A percentile compares a stretch with the other conserved stretches of the same genome.
Evolutionary conservation across 2,113 vertebrate species (phyloP).

Genomic region (Hypomesus transpacificus): DNA sequence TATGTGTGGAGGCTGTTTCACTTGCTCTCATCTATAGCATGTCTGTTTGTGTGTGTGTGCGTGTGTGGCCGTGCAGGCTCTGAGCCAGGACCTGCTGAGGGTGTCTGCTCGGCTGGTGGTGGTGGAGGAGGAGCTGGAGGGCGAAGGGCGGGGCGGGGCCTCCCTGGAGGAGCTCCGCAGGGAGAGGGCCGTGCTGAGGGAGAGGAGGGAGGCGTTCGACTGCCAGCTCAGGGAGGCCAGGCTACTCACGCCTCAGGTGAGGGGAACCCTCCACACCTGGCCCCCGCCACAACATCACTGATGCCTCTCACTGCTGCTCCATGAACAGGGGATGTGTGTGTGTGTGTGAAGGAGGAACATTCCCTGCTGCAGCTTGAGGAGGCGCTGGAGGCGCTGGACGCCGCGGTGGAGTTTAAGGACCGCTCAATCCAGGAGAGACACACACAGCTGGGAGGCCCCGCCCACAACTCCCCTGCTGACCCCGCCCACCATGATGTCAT

Average conservation of each 20-base stretch:
- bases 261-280: constrained; percentile 11
- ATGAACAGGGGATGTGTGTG: not conserved
- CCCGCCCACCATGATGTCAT: constrained; percentile 70
- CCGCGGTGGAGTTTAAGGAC: constrained; percentile 84
- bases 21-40: not conserved
- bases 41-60: constrained; percentile 1
- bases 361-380: constrained; percentile 84
- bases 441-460: constrained; percentile 61
- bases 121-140: constrained; percentile 78
- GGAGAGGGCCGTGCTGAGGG: constrained; percentile 75
- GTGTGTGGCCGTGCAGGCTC: constrained; percentile 62
- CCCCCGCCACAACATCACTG: not conserved
- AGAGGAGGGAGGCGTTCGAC: constrained; percentile 73
- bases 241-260: constrained; percentile 79
- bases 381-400: constrained; percentile 83
- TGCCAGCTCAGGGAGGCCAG: constrained; percentile 77
- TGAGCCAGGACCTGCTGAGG: constrained; percentile 78
- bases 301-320: no score
- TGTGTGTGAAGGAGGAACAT: constrained; percentile 78
- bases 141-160: constrained; percentile 61
- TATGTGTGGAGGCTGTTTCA: not conserved
- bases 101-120: constrained; percentile 73
- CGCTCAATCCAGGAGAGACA: constrained; percentile 74
- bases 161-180: constrained; percentile 70
- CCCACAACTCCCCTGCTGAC: constrained; percentile 24